Evolutionary conservation across 2,797 vertebrate genomes (phyloP).

Genomic region (Fringilla coelebs): DNA sequence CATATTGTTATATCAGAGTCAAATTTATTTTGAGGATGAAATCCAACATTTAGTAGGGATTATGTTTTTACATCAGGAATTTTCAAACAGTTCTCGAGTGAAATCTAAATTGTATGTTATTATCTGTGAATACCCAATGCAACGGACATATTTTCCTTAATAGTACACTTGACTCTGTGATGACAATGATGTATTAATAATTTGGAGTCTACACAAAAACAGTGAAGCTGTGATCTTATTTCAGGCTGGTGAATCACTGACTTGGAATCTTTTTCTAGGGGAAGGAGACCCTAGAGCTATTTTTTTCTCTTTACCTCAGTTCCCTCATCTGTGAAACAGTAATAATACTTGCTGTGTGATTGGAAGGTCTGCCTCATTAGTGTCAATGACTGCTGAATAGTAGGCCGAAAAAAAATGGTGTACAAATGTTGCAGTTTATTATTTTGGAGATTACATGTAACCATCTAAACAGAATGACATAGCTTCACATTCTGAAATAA

Average conservation of each 20-base stretch:
- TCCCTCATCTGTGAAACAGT: background rate
- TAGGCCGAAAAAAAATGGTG: background rate
- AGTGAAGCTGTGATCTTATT: background rate
- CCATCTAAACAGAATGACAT: conserved; percentile 8
- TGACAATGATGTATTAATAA: background rate
- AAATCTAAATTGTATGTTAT: background rate
- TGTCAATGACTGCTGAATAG: background rate
- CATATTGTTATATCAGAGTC: background rate
- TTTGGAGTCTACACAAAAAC: background rate
- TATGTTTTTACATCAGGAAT: background rate
- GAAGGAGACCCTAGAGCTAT: background rate
- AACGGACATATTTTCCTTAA: background rate
- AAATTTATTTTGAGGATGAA: background rate
- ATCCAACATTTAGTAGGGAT: background rate
- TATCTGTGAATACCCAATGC: background rate
- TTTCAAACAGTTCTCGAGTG: background rate
- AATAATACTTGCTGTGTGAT: background rate
- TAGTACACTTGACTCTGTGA: background rate
- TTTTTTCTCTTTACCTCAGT: background rate
- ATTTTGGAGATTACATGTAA: conserved; percentile 1
- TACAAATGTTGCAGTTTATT: background rate
- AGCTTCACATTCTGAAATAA: conserved; percentile 51
- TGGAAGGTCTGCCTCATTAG: conserved; percentile 34
- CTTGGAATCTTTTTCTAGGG: background rate
- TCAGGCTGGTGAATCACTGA: background rate